Conservation (phyloP, 2,797 vertebrate species). For the Dromococcyx pavoninus region DNA sequence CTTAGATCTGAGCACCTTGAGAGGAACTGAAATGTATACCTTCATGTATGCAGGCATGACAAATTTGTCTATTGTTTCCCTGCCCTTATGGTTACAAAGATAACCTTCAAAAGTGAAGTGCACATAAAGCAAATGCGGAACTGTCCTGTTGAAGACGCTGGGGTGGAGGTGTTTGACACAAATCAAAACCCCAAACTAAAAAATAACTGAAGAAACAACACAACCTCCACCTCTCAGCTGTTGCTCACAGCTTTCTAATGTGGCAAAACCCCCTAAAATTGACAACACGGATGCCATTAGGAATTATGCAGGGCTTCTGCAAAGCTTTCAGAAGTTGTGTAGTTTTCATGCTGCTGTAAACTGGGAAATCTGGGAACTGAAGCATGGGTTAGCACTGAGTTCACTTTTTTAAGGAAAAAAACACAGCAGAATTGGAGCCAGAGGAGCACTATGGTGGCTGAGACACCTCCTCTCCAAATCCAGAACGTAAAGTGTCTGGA, state of each 20-base stretch:
- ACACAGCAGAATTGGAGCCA: background rate
- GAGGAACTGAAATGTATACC: background rate
- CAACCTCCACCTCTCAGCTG: background rate
- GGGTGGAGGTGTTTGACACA: slow-evolving; percentile 4
- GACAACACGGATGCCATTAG: background rate
- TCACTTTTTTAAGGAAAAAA: background rate
- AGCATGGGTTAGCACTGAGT: accelerated
- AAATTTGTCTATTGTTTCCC: background rate
- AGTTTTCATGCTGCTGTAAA: background rate
- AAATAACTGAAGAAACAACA: background rate
- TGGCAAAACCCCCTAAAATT: background rate
- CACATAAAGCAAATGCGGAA: background rate
- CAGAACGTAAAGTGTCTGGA: background rate
- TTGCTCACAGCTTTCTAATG: background rate
- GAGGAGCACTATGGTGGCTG: background rate
- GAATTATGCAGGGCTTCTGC: background rate
- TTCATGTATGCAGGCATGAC: background rate
- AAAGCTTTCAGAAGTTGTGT: background rate
- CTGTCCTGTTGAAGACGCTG: background rate
- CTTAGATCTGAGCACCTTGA: background rate
- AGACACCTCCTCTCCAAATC: background rate
- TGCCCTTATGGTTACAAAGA: background rate
- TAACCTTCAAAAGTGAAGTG: background rate
- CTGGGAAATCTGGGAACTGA: background rate
- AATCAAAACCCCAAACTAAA: background rate